These are phyloP conservation scores for Bovichtus diacanthus DNA, from an alignment of 2,797 vertebrate species.

Conservation along the genomic window DNA sequence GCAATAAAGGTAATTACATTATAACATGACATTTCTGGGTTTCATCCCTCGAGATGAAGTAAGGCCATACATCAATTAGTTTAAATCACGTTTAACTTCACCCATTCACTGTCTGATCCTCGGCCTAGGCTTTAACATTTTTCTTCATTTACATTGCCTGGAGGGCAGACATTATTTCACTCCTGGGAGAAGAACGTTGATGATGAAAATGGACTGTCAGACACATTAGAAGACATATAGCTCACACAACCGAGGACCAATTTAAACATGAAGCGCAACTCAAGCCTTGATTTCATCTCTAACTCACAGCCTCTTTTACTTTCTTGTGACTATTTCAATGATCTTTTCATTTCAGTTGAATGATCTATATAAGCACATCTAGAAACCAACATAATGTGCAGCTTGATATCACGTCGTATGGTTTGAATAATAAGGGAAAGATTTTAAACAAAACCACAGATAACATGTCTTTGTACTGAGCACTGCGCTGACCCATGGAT, in stretches of 20 bases:
- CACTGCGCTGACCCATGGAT: not conserved
- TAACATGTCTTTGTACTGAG: not conserved
- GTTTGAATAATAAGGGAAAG: not conserved
- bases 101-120: conserved; percentile 51
- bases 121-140: conserved; percentile 57
- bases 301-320: conserved; percentile 22
- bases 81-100: conserved; percentile 73
- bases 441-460: not conserved
- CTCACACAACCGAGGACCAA: conserved; percentile 39
- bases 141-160: conserved; percentile 72
- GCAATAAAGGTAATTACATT: conserved; percentile 65
- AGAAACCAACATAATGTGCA: not conserved
- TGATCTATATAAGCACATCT: conserved; percentile 10
- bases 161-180: conserved; percentile 70
- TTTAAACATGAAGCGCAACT: conserved; percentile 52
- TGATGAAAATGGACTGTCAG: conserved; percentile 74
- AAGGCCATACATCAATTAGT: conserved; percentile 72
- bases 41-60: conserved; percentile 65
- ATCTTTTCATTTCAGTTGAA: conserved; percentile 36
- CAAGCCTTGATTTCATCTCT: conserved; percentile 40
- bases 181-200: conserved; percentile 66
- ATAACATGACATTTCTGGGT: conserved; percentile 69
- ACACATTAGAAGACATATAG: conserved; percentile 63
- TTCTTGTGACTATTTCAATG: conserved; percentile 34
- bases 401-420: not conserved